A percentile compares a stretch with the other conserved stretches of the same genome.
Evolutionary conservation across 2,888 invertebrate species (phyloP).

Genomic region (Acanthosepion pharaonis): DNA sequence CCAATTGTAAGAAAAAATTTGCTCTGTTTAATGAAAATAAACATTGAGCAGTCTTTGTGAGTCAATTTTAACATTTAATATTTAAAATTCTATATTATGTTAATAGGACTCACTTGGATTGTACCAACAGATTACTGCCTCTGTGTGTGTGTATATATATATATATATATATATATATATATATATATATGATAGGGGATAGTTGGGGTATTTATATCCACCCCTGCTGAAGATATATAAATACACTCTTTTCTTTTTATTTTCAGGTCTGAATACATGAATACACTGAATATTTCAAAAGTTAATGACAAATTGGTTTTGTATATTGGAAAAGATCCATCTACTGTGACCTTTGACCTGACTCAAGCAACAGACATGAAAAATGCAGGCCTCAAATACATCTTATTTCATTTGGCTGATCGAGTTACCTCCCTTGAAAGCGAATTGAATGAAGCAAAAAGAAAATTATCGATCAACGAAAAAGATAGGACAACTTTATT

Average conservation of each 20-base stretch:
- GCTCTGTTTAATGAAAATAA: too few relatives aligned
- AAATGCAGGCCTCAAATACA: not conserved
- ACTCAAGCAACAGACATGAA: not conserved
- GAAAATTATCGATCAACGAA: not conserved
- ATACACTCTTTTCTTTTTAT: not conserved
- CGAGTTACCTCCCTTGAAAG: not conserved
- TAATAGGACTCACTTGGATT: too few relatives aligned
- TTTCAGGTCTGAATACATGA: not conserved
- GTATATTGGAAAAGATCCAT: not conserved
- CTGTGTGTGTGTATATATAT: too few relatives aligned
- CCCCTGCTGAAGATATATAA: too few relatives aligned
- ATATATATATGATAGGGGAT: too few relatives aligned
- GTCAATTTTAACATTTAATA: too few relatives aligned
- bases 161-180: too few relatives aligned
- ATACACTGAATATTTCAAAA: not conserved
- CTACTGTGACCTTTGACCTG: not conserved
- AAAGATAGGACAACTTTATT: not conserved
- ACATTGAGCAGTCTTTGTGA: too few relatives aligned
- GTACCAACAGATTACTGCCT: too few relatives aligned
- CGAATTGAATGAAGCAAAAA: not conserved
- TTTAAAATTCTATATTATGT: too few relatives aligned
- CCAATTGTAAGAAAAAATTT: too few relatives aligned
- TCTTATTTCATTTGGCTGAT: not conserved
- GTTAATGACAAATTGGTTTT: not conserved
- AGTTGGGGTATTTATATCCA: too few relatives aligned